phyloP scores from a whole-genome alignment of 2,797 vertebrate species.

The Neopelma chrysocephalum region DNA sequence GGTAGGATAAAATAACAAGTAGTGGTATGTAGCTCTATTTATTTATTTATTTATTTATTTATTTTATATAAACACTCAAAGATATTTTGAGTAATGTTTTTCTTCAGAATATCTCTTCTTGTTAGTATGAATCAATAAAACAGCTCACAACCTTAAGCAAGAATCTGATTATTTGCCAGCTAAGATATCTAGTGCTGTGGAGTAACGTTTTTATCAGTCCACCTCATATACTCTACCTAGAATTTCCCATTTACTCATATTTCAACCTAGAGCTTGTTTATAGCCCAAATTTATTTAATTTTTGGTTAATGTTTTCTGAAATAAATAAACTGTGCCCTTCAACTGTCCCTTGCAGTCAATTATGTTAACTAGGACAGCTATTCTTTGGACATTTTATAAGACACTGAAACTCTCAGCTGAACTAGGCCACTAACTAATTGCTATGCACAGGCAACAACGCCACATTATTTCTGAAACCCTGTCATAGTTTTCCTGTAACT shows the following conservation, averaged over 20 bases:
- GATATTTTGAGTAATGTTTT: not conserved
- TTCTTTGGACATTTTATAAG: conserved; percentile 51
- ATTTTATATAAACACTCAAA: not conserved
- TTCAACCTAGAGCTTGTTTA: not conserved
- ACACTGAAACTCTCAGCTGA: conserved; percentile 47
- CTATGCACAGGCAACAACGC: conserved; percentile 40
- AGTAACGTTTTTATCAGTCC: not conserved
- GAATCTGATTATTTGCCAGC: not conserved
- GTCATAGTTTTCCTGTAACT: conserved; percentile 9
- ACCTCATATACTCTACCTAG: not conserved
- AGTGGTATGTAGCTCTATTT: not conserved
- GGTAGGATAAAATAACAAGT: not conserved
- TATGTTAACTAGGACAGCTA: conserved; percentile 63
- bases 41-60: not conserved
- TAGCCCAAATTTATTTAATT: not conserved
- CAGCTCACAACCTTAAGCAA: not conserved
- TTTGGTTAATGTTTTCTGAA: not conserved
- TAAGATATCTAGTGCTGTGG: not conserved
- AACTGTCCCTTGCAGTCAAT: conserved; percentile 45
- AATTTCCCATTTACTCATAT: not conserved
- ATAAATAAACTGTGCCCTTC: conserved; percentile 20
- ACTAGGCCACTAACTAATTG: conserved; percentile 68
- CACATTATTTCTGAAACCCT: conserved; percentile 52
- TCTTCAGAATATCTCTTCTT: not conserved
- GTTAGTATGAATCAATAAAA: not conserved